A percentile compares a stretch with the other conserved stretches of the same genome.
Conservation (phyloP, 1,140 invertebrate genomes). For the Eupristina koningsbergeri region DNA sequence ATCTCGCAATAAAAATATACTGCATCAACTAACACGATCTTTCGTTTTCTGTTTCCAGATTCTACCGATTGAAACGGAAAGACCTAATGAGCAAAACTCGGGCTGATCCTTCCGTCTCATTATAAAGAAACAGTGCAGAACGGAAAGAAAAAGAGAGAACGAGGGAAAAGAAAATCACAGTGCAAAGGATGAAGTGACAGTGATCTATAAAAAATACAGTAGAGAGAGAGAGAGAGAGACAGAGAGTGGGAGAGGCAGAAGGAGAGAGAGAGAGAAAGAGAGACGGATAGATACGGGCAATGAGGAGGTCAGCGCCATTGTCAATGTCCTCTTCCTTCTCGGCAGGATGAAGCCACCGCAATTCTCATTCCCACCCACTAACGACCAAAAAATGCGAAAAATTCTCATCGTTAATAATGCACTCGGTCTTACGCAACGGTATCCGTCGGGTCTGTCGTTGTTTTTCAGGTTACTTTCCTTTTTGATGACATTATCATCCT, state of each 20-base stretch:
- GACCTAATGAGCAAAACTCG: not conserved
- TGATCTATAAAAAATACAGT: slow-evolving; percentile 1
- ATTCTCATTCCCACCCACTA: not conserved
- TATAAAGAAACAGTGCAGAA: slow-evolving; percentile 25
- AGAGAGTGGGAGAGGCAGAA: not conserved
- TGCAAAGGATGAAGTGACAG: slow-evolving; percentile 2
- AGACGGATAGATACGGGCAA: slow-evolving; percentile 1
- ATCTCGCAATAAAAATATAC: not conserved
- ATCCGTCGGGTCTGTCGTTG: not conserved
- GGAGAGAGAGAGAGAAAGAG: slow-evolving; percentile 14
- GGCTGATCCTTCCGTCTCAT: not conserved
- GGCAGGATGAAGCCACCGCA: slow-evolving; percentile 31
- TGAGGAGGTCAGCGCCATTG: not conserved
- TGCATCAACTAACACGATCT: not conserved
- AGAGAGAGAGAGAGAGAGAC: slow-evolving; percentile 22
- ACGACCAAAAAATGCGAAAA: not conserved
- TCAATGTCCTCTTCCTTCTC: not conserved
- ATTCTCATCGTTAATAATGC: slow-evolving; percentile 19
- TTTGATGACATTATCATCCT: not conserved
- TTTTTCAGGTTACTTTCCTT: not conserved
- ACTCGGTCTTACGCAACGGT: not conserved
- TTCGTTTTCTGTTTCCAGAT: slow-evolving; percentile 3
- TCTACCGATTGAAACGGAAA: slow-evolving; percentile 3
- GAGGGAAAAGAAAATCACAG: not conserved
- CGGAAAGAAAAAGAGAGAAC: not conserved